Conservation (phyloP, 2,888 invertebrate species). For the Amphiduros pacificus region DNA sequence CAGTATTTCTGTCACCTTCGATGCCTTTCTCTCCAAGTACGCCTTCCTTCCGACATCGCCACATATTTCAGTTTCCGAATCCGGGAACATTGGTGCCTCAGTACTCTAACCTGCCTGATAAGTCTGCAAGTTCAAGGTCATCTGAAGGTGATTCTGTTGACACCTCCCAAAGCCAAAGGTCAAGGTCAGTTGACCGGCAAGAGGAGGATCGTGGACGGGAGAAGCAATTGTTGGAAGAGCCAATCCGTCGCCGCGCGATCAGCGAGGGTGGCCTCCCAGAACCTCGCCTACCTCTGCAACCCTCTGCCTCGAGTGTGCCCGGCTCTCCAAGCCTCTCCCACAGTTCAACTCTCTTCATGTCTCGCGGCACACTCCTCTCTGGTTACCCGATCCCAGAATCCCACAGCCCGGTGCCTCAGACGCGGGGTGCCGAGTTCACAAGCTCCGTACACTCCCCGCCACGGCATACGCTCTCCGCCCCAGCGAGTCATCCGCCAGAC, state of each 20-base stretch:
- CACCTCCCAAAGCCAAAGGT: too few species aligned
- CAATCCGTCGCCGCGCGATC: neutral
- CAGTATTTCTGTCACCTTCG: conserved; percentile 16
- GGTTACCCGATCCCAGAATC: too few species aligned
- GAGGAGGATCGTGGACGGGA: too few species aligned
- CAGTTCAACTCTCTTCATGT: too few species aligned
- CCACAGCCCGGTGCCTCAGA: too few species aligned
- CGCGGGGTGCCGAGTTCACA: neutral
- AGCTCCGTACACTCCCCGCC: neutral
- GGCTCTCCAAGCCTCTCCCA: too few species aligned
- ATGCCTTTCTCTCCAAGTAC: neutral
- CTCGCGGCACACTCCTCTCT: too few species aligned
- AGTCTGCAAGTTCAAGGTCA: neutral
- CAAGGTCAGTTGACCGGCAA: too few species aligned
- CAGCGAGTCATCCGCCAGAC: too few species aligned
- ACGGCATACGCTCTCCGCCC: neutral
- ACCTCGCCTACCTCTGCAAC: conserved; percentile 3
- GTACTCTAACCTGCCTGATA: neutral
- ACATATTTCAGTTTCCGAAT: conserved; percentile 4
- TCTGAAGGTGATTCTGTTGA: too few species aligned
- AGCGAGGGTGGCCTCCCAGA: too few species aligned
- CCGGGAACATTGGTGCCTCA: neutral
- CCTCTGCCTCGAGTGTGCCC: conserved; percentile 4
- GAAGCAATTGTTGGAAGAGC: too few species aligned
- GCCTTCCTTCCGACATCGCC: neutral